Evolutionary conservation across 2,797 vertebrate genomes (phyloP).

Genomic region (Diglossa cyanea): DNA sequence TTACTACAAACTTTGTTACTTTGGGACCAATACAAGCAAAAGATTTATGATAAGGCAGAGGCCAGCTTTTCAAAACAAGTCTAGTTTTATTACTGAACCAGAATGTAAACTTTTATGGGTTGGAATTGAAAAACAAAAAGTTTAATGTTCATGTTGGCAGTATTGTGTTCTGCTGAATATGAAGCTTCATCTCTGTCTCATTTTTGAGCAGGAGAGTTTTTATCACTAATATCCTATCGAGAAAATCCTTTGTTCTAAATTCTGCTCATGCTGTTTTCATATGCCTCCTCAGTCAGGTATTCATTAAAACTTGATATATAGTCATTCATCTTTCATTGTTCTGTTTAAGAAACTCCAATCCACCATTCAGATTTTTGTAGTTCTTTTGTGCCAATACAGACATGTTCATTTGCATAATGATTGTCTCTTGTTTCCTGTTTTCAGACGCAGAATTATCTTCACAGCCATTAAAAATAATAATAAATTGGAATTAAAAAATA

Average conservation of each 20-base stretch:
- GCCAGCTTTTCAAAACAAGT: slow-evolving; percentile 1
- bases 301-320: slow-evolving; percentile 19
- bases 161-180: not conserved
- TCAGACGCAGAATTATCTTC: not conserved
- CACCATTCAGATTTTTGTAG: not conserved
- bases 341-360: not conserved
- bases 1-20: not conserved
- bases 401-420: not conserved
- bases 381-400: not conserved
- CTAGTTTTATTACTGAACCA: slow-evolving; percentile 5
- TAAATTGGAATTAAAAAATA: not conserved
- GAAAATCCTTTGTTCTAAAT: not conserved
- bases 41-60: not conserved
- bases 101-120: slow-evolving; percentile 22
- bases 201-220: not conserved
- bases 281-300: not conserved
- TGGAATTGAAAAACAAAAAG: slow-evolving; percentile 19
- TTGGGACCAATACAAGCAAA: not conserved
- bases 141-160: not conserved
- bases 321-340: not conserved
- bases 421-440: not conserved
- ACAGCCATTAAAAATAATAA: not conserved
- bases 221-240: not conserved
- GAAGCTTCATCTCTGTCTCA: not conserved
- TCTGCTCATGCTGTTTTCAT: slow-evolving; percentile 1